Evolutionary conservation across 1,140 invertebrate species (phyloP).

Genomic region (Penaeus chinensis): DNA sequence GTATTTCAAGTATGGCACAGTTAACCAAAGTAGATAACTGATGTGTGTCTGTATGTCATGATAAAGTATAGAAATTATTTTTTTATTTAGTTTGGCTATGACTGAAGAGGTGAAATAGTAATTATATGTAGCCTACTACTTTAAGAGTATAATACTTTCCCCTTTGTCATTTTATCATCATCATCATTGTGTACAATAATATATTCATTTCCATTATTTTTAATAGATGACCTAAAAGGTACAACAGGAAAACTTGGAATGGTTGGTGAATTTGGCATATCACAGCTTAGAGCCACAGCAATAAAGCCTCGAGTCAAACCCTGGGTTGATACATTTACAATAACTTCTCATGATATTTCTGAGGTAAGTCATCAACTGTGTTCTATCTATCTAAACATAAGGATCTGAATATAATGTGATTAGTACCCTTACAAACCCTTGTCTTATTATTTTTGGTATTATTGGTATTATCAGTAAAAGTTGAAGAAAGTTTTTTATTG

Average conservation of each 20-base stretch:
- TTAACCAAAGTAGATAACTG: background rate
- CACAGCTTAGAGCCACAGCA: slow-evolving; percentile 83
- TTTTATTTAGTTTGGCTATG: no score
- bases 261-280: slow-evolving; percentile 85
- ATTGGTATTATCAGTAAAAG: background rate
- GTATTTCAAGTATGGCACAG: background rate
- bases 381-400: no score
- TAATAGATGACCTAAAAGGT: slow-evolving; percentile 76
- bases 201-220: background rate
- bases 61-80: background rate
- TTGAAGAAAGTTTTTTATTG: background rate
- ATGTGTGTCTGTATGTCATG: background rate
- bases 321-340: slow-evolving; percentile 85
- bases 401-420: background rate
- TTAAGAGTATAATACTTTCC: background rate
- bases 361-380: slow-evolving; percentile 74
- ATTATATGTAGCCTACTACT: background rate
- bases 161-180: background rate
- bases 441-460: background rate
- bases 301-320: slow-evolving; percentile 89
- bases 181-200: background rate
- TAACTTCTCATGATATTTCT: slow-evolving; percentile 82
- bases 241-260: slow-evolving; percentile 81
- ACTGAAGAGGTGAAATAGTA: background rate
- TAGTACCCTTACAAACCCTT: no score